These are phyloP conservation scores for Haliaeetus leucogaster DNA, from an alignment of 2,113 vertebrate species.

Conservation along the genomic window DNA sequence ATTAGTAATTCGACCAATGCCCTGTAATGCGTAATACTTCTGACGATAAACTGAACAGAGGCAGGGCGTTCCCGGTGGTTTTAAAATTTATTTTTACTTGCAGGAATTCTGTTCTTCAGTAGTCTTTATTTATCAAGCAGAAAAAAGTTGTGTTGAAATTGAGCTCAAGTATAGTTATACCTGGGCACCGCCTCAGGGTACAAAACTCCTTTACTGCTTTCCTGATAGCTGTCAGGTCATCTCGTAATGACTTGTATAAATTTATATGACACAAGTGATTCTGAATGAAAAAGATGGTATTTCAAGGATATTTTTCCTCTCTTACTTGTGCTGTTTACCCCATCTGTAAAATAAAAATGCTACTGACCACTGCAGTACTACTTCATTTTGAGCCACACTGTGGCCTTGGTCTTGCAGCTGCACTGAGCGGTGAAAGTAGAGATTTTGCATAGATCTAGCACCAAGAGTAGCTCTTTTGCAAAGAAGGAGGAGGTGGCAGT, in stretches of 20 bases:
- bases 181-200: background rate
- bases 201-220: background rate
- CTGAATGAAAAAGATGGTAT: background rate
- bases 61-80: no score
- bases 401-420: background rate
- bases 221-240: background rate
- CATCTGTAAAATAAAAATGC: background rate
- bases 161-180: background rate
- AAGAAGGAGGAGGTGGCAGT: background rate
- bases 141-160: background rate
- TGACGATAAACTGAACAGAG: background rate
- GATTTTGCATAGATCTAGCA: background rate
- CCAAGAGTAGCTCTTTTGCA: background rate
- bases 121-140: background rate
- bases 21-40: background rate
- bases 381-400: fast-evolving
- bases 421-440: background rate
- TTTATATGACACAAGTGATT: background rate
- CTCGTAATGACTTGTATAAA: background rate
- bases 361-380: fast-evolving
- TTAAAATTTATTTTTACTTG: background rate
- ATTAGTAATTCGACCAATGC: background rate
- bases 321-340: background rate
- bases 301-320: background rate
- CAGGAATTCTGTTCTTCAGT: background rate